Conservation (phyloP, 2,888 invertebrate genomes). For the Athalia rosae region DNA sequence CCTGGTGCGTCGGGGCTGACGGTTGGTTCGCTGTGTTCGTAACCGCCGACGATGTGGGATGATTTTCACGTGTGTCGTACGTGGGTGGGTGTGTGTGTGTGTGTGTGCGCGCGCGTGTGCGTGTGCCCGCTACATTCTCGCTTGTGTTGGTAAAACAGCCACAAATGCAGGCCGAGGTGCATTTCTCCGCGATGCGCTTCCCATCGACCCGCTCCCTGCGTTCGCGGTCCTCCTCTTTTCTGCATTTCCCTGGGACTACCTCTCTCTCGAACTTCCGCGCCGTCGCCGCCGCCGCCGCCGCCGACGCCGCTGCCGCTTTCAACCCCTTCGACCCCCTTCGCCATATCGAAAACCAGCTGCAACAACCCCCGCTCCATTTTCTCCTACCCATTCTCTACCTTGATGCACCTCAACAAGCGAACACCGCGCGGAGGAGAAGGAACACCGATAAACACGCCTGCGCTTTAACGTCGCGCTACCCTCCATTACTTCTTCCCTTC, state of each 20-base stretch:
- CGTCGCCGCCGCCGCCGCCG: constrained; percentile 20
- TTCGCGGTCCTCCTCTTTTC: constrained; percentile 39
- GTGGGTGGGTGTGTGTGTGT: background rate
- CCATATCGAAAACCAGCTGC: too few species aligned
- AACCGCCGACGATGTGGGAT: background rate
- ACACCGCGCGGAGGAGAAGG: too few species aligned
- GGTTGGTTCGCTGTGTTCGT: constrained; percentile 21
- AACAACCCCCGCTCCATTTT: too few species aligned
- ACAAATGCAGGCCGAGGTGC: constrained; percentile 60
- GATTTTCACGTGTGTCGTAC: background rate
- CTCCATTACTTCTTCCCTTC: too few species aligned
- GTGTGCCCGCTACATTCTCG: background rate
- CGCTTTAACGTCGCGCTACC: too few species aligned
- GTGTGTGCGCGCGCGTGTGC: background rate
- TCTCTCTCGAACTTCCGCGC: constrained; percentile 23
- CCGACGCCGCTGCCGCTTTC: constrained; percentile 36
- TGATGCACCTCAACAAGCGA: too few species aligned
- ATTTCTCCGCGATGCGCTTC: constrained; percentile 73
- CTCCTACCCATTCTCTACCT: too few species aligned
- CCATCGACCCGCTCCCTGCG: constrained; percentile 68
- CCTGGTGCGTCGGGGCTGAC: constrained; percentile 55
- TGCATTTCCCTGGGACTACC: constrained; percentile 25
- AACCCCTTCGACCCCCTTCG: too few species aligned
- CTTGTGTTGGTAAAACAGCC: background rate
- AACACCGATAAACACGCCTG: too few species aligned